Conservation (phyloP, 1,140 invertebrate species). For the Hyles vespertilio region DNA sequence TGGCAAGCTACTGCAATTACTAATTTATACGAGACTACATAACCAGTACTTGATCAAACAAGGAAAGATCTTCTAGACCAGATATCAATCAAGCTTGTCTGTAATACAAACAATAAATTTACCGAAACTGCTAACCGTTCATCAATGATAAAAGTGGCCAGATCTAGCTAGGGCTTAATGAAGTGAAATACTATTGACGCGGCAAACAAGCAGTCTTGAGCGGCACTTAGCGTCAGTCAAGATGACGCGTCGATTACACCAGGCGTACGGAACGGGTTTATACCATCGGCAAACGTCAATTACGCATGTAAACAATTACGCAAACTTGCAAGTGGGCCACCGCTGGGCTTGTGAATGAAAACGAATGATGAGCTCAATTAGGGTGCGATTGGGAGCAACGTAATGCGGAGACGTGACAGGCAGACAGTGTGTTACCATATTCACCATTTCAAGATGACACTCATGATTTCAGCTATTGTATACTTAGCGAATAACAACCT, state of each 20-base stretch:
- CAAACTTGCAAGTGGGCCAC: slow-evolving; percentile 29
- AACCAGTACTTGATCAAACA: no score
- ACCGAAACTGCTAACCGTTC: slow-evolving; percentile 6
- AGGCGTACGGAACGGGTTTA: slow-evolving; percentile 29
- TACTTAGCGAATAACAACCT: no score
- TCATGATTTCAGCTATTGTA: no score
- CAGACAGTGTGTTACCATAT: no score
- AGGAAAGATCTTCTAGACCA: no score
- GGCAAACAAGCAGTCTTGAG: slow-evolving; percentile 11
- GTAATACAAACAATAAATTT: neutral
- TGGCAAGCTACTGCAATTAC: no score
- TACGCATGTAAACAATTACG: slow-evolving; percentile 42
- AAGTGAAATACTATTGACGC: slow-evolving; percentile 7
- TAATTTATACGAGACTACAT: no score
- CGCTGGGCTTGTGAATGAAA: slow-evolving; percentile 32
- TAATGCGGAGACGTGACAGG: no score
- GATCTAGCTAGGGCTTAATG: slow-evolving; percentile 6
- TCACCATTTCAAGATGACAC: no score
- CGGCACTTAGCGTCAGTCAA: slow-evolving; percentile 33
- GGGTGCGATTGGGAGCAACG: neutral
- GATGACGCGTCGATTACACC: slow-evolving; percentile 34
- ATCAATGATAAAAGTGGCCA: slow-evolving; percentile 1
- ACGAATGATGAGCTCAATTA: slow-evolving; percentile 25
- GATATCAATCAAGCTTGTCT: neutral
- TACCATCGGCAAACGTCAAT: slow-evolving; percentile 38